Conservation (phyloP, 2,888 invertebrate species). For the Patella caerulea region DNA sequence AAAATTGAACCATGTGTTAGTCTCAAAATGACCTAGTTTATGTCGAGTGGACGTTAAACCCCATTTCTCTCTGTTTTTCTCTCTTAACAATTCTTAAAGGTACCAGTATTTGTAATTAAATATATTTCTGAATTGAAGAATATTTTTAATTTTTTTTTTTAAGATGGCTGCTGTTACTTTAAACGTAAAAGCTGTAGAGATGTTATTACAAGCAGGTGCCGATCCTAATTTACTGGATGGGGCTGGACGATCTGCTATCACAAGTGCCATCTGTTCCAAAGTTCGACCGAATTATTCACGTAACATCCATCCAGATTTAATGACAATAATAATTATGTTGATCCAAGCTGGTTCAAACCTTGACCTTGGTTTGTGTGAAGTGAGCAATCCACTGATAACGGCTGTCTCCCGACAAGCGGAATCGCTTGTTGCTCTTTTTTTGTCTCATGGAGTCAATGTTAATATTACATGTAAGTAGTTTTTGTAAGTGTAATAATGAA, state of each 20-base stretch:
- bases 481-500: no score
- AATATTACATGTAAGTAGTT: conserved; percentile 48
- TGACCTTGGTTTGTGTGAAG: conserved; percentile 41
- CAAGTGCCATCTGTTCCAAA: conserved; percentile 47
- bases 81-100: no score
- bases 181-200: conserved; percentile 43
- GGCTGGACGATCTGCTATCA: conserved; percentile 50
- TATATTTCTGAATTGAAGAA: not conserved
- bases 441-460: conserved; percentile 50
- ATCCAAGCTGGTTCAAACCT: conserved; percentile 47
- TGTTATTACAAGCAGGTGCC: conserved; percentile 47
- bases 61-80: no score
- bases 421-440: conserved; percentile 46
- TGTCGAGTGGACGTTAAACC: no score
- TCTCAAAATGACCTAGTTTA: no score
- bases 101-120: not conserved
- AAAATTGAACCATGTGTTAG: no score
- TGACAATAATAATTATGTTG: conserved; percentile 47
- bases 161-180: conserved; percentile 45
- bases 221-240: conserved; percentile 49
- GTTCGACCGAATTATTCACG: conserved; percentile 20
- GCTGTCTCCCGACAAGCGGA: conserved; percentile 47
- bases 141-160: conserved; percentile 19
- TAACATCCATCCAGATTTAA: conserved; percentile 34
- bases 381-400: conserved; percentile 53